Base-by-base conservation (phyloP, 1,140 invertebrate genomes). In the Drosophila hydei region DNA sequence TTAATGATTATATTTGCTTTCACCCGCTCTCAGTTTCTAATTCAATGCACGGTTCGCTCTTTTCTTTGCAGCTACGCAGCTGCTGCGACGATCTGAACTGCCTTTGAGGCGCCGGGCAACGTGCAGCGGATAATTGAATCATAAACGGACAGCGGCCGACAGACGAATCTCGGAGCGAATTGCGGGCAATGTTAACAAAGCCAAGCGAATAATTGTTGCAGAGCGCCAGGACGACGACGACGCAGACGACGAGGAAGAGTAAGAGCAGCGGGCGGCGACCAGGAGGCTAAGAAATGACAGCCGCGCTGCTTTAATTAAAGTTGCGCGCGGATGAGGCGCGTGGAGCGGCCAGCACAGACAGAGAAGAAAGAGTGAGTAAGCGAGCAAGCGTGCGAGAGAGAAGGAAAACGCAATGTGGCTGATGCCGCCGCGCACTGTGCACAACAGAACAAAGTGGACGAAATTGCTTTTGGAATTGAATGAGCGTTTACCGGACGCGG, bases 401-500 rank as follows among this genome's bases (percentile, higher is more conserved):
- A n/a, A 27, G 30, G 9, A 11, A 42, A 87, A 88, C 83, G 81
- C 78, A 87, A 87, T 87, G 81, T 88, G 83, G 81, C 81, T 87
- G 74, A 81, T 77, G 80, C 80, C 80, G 80, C 80, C 80, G 80
- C 74, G 70, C 54, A 85, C 81, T 64, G 77, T 85, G 80, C 67
- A 87, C 71, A 87, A 88, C 75, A 73, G 83, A 88, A 88, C 83
- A 88, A 87, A 87, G 81, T 87, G 81, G 83, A 87, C 81, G 83
- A 88, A 88, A 87, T 88, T 87, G 81, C 83, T 87, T 81, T 85
- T 85, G 83, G 59, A 78, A 75, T 36, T 67, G 51, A 65, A 65
- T 36, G 59, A 58, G 59, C 61, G 25, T 50, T 59, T 68, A 71
- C 48, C 42, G 68, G 51, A 60, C 30, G 27, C 42, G n/a, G 33